Percentiles rank a stretch among this genome's conserved stretches.
Evolutionary conservation across 2,113 vertebrate species (phyloP).

Genomic region (Daubentonia madagascariensis): DNA sequence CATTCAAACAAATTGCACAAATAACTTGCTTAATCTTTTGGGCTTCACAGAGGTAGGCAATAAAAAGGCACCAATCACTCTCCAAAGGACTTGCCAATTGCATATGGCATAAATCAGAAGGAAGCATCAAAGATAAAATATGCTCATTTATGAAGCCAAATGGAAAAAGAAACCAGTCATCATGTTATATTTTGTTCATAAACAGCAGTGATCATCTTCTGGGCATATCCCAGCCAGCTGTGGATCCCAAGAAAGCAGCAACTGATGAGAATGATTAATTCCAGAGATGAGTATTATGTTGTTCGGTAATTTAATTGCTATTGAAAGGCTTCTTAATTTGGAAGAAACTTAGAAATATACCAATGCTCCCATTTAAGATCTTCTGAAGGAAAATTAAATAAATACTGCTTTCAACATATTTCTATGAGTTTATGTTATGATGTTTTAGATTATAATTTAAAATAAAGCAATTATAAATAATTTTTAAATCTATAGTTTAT

Average conservation of each 20-base stretch:
- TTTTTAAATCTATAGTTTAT: conserved; percentile 15
- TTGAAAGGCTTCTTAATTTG: conserved; percentile 30
- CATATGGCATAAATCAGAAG: conserved; percentile 10
- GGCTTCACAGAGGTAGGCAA: conserved; percentile 3
- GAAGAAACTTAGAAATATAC: conserved; percentile 33
- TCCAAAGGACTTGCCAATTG: background rate
- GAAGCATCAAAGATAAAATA: conserved; percentile 37
- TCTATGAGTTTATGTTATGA: background rate
- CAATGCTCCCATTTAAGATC: conserved; percentile 46
- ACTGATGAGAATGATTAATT: conserved; percentile 51
- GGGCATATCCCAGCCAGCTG: conserved; percentile 12
- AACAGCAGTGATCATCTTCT: background rate
- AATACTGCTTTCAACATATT: conserved; percentile 26
- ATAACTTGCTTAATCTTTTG: background rate
- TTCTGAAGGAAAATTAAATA: background rate
- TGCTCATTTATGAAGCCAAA: conserved; percentile 2
- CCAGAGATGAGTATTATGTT: conserved; percentile 13
- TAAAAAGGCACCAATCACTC: conserved; percentile 47
- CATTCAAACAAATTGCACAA: background rate
- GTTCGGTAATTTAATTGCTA: conserved; percentile 39
- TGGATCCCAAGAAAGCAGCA: conserved; percentile 29
- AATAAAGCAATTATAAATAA: conserved; percentile 42
- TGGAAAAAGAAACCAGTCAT: background rate
- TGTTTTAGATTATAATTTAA: background rate
- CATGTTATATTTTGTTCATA: background rate